A percentile compares a stretch with the other conserved stretches of the same genome.
Conservation (phyloP, 1,140 invertebrate genomes). For the Bicyclus anynana region DNA sequence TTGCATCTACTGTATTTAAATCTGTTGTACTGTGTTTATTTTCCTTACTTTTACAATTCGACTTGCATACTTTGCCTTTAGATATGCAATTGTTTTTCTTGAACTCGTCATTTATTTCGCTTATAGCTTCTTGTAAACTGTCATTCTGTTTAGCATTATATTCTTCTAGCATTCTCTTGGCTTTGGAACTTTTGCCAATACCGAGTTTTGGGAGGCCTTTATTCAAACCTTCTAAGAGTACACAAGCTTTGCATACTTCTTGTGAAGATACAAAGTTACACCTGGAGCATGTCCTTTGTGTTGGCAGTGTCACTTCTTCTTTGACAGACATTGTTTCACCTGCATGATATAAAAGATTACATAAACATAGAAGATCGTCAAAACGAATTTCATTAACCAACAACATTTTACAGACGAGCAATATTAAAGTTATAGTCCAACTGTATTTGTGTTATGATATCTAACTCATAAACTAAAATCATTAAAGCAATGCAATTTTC, state of each 20-base stretch:
- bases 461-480: too few species aligned
- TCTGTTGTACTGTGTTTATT: slow-evolving; percentile 5
- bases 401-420: too few species aligned
- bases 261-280: slow-evolving; percentile 99
- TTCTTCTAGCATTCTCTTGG: slow-evolving; percentile 80
- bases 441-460: too few species aligned
- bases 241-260: slow-evolving; percentile 97
- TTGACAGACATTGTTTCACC: slow-evolving; percentile 93
- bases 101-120: slow-evolving; percentile 41
- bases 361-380: too few species aligned
- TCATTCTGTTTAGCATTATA: slow-evolving; percentile 45
- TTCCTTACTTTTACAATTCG: slow-evolving; percentile 25
- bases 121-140: slow-evolving; percentile 30
- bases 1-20: background rate
- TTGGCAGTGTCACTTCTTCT: slow-evolving; percentile 88
- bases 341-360: slow-evolving; percentile 54
- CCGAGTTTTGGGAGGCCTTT: slow-evolving; percentile 92
- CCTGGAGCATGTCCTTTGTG: slow-evolving; percentile 86
- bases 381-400: too few species aligned
- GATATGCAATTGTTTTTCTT: slow-evolving; percentile 33
- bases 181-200: slow-evolving; percentile 91
- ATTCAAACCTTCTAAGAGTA: slow-evolving; percentile 96
- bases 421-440: too few species aligned
- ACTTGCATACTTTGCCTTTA: slow-evolving; percentile 33
- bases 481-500: too few species aligned